Conservation (phyloP, 1,140 invertebrate species). For the Antheraea pernyi region DNA sequence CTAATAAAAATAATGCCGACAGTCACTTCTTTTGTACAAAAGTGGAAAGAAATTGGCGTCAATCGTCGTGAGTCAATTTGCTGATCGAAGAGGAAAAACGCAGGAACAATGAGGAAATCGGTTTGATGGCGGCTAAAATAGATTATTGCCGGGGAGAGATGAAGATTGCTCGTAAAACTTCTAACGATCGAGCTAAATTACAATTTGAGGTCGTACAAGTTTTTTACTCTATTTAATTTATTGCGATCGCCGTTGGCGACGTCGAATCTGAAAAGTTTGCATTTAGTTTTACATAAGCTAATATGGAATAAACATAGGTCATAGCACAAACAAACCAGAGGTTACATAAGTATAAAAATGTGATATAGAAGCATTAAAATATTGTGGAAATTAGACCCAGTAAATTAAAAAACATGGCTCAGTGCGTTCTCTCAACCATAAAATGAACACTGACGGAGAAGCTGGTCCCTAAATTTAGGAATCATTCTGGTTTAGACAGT, state of each 20-base stretch:
- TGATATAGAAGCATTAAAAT: too few relatives aligned
- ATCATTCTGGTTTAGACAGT: too few relatives aligned
- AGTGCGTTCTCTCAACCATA: too few relatives aligned
- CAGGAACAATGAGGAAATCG: constrained; percentile 25
- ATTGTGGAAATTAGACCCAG: too few relatives aligned
- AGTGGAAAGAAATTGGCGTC: constrained; percentile 22
- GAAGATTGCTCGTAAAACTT: constrained; percentile 47
- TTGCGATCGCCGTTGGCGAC: constrained; percentile 18
- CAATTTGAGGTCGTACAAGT: constrained; percentile 34
- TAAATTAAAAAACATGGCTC: too few relatives aligned
- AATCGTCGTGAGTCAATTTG: constrained; percentile 29
- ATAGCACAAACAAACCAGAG: too few relatives aligned
- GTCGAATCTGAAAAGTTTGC: constrained; percentile 22
- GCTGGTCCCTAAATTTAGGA: too few relatives aligned
- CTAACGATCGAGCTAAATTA: constrained; percentile 46
- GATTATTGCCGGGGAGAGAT: constrained; percentile 33
- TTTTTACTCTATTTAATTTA: constrained; percentile 42
- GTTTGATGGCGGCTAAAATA: constrained; percentile 35
- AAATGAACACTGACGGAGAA: too few relatives aligned
- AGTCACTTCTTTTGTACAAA: constrained; percentile 25
- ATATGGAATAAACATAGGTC: neutral
- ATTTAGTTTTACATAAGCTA: constrained; percentile 8
- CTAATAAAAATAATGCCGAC: constrained; percentile 1
- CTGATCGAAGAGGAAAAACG: constrained; percentile 24
- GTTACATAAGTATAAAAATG: too few relatives aligned